A percentile compares a stretch with the other conserved stretches of the same genome.
phyloP scores from a whole-genome alignment of 2,113 vertebrate species.

The Dipodomys ordii region DNA sequence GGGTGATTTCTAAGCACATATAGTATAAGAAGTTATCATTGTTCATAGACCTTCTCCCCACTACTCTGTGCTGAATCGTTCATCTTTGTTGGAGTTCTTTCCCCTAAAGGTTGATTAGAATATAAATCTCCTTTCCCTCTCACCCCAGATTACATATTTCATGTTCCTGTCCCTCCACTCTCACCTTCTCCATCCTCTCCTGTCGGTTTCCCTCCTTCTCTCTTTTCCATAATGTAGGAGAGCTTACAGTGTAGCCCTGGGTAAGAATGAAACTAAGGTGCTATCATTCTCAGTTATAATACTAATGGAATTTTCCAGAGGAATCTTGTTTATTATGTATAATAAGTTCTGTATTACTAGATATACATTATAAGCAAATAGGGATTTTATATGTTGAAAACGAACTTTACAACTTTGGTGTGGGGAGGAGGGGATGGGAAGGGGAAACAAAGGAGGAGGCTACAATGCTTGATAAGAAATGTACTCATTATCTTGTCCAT shows the following conservation, averaged over 20 bases:
- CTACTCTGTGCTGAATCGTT: neutral
- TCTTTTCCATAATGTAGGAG: neutral
- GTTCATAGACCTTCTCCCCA: neutral
- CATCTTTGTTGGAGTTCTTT: neutral
- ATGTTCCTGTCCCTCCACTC: neutral
- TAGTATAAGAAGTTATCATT: neutral
- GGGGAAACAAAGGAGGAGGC: too few species aligned
- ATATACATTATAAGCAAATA: neutral
- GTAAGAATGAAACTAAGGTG: neutral
- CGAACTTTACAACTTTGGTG: too few species aligned
- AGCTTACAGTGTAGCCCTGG: neutral
- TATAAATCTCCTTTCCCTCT: neutral
- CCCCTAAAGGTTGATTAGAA: neutral
- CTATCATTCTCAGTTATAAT: neutral
- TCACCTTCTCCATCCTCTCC: neutral
- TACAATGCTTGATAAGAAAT: too few species aligned
- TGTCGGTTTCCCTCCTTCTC: neutral
- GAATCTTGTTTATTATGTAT: neutral
- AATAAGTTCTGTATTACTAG: neutral
- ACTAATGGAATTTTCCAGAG: neutral
- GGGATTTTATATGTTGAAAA: neutral
- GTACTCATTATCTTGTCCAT: too few species aligned
- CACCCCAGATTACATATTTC: neutral
- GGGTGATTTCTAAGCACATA: neutral
- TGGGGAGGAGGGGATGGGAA: too few species aligned